A percentile compares a stretch with the other conserved stretches of the same genome.
Conservation (phyloP, 2,797 vertebrate species). For the Yasuhikotakia modesta region DNA sequence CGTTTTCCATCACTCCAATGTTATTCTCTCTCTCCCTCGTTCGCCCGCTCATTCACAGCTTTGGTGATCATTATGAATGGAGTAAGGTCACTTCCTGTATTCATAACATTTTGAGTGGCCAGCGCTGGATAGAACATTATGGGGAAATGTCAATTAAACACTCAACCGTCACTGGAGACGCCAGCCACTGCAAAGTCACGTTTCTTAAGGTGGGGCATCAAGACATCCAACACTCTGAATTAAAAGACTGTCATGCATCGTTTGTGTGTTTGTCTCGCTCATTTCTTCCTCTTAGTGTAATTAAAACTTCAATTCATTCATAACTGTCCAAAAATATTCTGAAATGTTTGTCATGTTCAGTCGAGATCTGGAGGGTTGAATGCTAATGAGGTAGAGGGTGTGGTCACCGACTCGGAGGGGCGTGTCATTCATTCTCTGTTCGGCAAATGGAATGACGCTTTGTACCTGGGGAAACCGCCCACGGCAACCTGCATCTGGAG, state of each 20-base stretch:
- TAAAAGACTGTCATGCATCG: background rate
- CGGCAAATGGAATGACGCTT: constrained; percentile 94
- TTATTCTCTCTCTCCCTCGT: background rate
- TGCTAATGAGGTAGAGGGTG: constrained; percentile 90
- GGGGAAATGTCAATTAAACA: constrained; percentile 95
- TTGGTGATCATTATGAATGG: no score
- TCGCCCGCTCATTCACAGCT: constrained; percentile 58
- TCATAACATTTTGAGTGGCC: constrained; percentile 95
- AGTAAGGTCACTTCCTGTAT: constrained; percentile 98
- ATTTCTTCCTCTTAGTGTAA: no score
- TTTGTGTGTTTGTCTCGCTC: background rate
- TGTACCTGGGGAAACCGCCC: constrained; percentile 87
- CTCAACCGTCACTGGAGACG: constrained; percentile 67
- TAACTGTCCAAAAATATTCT: no score
- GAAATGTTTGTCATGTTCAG: constrained; percentile 71
- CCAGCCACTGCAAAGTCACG: constrained; percentile 90
- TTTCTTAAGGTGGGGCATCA: constrained; percentile 87
- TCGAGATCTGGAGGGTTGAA: constrained; percentile 90
- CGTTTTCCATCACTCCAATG: background rate
- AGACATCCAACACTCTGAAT: background rate
- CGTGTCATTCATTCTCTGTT: constrained; percentile 86
- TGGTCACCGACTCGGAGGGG: constrained; percentile 82
- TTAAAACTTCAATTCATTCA: background rate
- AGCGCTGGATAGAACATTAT: constrained; percentile 98
- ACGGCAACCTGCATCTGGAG: constrained; percentile 91